phyloP scores from a whole-genome alignment of 30 jellyfish, hydroid and myxozoan species.

The Phacellophora camtschatica region DNA sequence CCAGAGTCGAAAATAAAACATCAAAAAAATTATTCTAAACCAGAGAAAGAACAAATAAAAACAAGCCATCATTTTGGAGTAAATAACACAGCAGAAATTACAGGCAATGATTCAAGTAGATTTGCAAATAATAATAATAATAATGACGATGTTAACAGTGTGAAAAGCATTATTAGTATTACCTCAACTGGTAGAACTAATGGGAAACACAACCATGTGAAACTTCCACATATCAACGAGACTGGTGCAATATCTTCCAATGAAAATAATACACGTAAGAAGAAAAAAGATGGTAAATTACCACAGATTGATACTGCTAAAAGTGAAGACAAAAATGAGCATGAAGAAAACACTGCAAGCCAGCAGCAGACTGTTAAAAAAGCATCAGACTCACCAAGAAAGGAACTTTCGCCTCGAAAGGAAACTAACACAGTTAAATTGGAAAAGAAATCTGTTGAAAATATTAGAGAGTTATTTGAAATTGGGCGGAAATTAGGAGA shows the following conservation, averaged over 20 bases:
- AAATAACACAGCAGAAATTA: background rate
- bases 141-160: background rate
- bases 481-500: constrained; percentile 89
- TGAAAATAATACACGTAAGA: background rate
- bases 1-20: constrained; percentile 15
- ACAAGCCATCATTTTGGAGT: background rate
- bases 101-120: too few relatives aligned
- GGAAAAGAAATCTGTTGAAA: constrained; percentile 27
- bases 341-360: background rate
- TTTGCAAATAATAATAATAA: background rate
- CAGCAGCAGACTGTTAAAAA: background rate
- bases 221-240: constrained; percentile 52
- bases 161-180: constrained; percentile 1
- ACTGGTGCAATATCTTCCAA: background rate
- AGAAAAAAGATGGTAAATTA: constrained; percentile 5
- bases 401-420: background rate
- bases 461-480: constrained; percentile 57
- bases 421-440: background rate
- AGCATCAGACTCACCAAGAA: background rate
- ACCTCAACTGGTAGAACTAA: background rate
- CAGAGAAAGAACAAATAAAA: background rate
- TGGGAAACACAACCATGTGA: background rate
- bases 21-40: constrained; percentile 4
- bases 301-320: constrained; percentile 58
- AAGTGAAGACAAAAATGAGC: background rate